phyloP scores from a whole-genome alignment of 2,888 invertebrate genomes.

The Phalera bucephala region DNA sequence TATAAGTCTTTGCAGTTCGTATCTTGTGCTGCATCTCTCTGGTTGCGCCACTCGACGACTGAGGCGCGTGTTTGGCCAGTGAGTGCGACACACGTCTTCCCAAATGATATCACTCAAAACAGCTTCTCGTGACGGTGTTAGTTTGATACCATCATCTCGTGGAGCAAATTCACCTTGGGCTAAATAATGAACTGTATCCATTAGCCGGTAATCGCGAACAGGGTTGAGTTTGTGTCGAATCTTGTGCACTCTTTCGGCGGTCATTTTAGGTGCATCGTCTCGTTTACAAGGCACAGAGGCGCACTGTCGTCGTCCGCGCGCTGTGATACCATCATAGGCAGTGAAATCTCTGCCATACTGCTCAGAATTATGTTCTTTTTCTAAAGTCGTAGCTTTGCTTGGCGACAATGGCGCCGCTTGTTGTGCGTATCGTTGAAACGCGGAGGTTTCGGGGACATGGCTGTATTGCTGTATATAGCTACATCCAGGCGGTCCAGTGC shows the following conservation, averaged over 20 bases:
- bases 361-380: slow-evolving; percentile 73
- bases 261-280: slow-evolving; percentile 62
- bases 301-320: slow-evolving; percentile 66
- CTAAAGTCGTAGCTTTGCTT: slow-evolving; percentile 64
- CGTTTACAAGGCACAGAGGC: slow-evolving; percentile 72
- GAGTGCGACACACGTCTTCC: slow-evolving; percentile 77
- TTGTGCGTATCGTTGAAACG: slow-evolving; percentile 68
- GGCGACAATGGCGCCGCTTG: slow-evolving; percentile 60
- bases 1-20: slow-evolving; percentile 68
- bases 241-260: slow-evolving; percentile 71
- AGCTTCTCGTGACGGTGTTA: slow-evolving; percentile 74
- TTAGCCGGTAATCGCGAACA: slow-evolving; percentile 71
- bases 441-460: slow-evolving; percentile 70
- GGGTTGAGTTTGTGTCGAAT: slow-evolving; percentile 74
- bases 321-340: slow-evolving; percentile 72
- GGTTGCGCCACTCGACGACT: slow-evolving; percentile 57
- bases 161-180: slow-evolving; percentile 79
- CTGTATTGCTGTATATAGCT: slow-evolving; percentile 75
- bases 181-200: slow-evolving; percentile 77
- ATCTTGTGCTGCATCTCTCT: slow-evolving; percentile 59
- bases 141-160: slow-evolving; percentile 73
- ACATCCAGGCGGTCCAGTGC: slow-evolving; percentile 54
- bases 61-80: slow-evolving; percentile 71
- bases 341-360: slow-evolving; percentile 75
- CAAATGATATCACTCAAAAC: slow-evolving; percentile 77